These are phyloP conservation scores for Temnothorax rugatulus DNA, from an alignment of 2,888 invertebrate genomes.

Conservation along the genomic window DNA sequence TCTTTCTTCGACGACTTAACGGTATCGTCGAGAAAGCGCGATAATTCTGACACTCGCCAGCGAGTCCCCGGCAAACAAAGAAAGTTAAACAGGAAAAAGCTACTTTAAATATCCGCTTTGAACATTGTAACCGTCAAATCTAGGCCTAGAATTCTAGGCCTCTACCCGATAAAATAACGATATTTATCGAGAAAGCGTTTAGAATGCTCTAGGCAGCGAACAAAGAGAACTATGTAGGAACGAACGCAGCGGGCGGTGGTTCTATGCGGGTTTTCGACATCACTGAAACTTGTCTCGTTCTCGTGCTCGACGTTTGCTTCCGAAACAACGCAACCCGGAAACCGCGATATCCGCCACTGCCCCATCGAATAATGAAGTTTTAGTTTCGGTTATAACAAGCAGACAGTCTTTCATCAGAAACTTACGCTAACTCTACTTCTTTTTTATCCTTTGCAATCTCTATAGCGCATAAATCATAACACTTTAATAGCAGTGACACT, in stretches of 20 bases:
- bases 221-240: constrained; percentile 55
- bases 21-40: constrained; percentile 29
- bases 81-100: background rate
- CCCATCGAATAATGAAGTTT: background rate
- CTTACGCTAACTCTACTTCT: background rate
- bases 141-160: background rate
- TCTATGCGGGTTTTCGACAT: constrained; percentile 65
- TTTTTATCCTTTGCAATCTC: background rate
- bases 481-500: background rate
- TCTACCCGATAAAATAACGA: background rate
- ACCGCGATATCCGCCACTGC: background rate
- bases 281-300: constrained; percentile 14
- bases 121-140: constrained; percentile 12
- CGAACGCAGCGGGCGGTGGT: constrained; percentile 34
- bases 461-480: background rate
- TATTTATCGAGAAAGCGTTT: constrained; percentile 25
- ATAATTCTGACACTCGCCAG: background rate
- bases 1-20: background rate
- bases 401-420: background rate
- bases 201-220: constrained; percentile 26
- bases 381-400: background rate
- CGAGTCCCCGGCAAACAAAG: constrained; percentile 1
- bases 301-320: background rate
- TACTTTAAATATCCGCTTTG: constrained; percentile 21
- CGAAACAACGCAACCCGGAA: constrained; percentile 20